A percentile compares a stretch with the other conserved stretches of the same genome.
These are phyloP conservation scores for Gulo gulo DNA, from an alignment of 2,113 vertebrate genomes.

Conservation along the genomic window DNA sequence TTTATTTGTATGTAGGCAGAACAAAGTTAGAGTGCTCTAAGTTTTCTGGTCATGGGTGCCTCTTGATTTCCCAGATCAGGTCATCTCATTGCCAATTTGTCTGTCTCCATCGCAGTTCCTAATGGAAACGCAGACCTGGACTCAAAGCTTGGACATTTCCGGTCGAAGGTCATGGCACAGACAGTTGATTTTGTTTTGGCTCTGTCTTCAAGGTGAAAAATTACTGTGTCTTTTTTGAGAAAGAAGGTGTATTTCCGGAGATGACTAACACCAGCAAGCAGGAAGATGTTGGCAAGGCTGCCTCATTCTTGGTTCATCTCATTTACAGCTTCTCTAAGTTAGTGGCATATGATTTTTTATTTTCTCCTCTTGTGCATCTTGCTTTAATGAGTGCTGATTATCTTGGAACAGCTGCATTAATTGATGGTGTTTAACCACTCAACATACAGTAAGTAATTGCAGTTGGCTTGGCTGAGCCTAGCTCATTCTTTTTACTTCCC, in stretches of 20 bases:
- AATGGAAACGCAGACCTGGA: neutral
- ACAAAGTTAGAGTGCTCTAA: neutral
- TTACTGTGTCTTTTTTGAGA: neutral
- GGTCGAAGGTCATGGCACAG: neutral
- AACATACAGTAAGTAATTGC: constrained; percentile 5
- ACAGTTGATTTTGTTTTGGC: neutral
- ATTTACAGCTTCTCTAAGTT: constrained; percentile 25
- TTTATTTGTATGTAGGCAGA: neutral
- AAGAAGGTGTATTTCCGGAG: constrained; percentile 8
- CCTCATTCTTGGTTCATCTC: neutral
- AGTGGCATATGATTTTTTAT: neutral
- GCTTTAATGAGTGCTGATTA: constrained; percentile 43
- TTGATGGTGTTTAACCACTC: constrained; percentile 13
- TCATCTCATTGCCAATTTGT: constrained; percentile 39
- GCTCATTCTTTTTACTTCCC: neutral
- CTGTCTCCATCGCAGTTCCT: neutral
- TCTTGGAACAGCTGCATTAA: constrained; percentile 56
- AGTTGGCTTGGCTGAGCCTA: neutral
- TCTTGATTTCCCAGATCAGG: neutral
- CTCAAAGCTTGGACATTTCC: constrained; percentile 15
- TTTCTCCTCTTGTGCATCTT: constrained; percentile 2
- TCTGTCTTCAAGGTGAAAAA: constrained; percentile 28
- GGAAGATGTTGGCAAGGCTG: neutral
- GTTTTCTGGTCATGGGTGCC: neutral
- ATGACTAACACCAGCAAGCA: neutral